Percentiles rank a stretch among this genome's conserved stretches.
phyloP scores from a whole-genome alignment of 1,140 invertebrate species.

The Trichonephila clavata region DNA sequence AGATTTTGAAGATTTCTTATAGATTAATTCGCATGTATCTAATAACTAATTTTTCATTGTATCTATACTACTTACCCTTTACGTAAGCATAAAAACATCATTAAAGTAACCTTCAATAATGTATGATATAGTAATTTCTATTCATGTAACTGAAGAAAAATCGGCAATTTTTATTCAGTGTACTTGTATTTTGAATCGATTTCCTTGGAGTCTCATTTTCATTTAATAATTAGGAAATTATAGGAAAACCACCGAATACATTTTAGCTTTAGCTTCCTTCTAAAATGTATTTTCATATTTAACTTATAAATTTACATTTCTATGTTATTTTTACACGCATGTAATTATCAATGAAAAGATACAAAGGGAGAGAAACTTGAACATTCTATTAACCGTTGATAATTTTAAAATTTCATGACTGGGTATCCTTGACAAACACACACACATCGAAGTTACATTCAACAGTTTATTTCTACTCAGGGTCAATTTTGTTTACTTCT shows the following conservation, averaged over 20 bases:
- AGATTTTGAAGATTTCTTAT: too few species aligned
- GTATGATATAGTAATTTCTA: too few species aligned
- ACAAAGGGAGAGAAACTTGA: not conserved
- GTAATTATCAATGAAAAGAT: not conserved
- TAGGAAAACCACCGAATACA: not conserved
- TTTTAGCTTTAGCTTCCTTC: not conserved
- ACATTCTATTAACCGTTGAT: not conserved
- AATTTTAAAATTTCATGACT: conserved; percentile 3
- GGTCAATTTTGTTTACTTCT: not conserved
- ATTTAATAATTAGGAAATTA: not conserved
- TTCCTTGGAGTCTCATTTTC: not conserved
- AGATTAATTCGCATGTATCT: too few species aligned
- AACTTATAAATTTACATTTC: not conserved
- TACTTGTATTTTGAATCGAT: not conserved
- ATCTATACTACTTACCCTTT: too few species aligned
- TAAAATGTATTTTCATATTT: not conserved
- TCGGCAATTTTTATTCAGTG: too few species aligned
- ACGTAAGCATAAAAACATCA: too few species aligned
- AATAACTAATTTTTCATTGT: too few species aligned
- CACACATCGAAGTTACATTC: not conserved
- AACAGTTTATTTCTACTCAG: not conserved
- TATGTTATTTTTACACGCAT: not conserved
- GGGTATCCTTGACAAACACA: not conserved
- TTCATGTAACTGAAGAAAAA: too few species aligned
- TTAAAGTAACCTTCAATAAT: too few species aligned